Conservation (phyloP, 1,140 invertebrate genomes). For the Samia ricini region DNA sequence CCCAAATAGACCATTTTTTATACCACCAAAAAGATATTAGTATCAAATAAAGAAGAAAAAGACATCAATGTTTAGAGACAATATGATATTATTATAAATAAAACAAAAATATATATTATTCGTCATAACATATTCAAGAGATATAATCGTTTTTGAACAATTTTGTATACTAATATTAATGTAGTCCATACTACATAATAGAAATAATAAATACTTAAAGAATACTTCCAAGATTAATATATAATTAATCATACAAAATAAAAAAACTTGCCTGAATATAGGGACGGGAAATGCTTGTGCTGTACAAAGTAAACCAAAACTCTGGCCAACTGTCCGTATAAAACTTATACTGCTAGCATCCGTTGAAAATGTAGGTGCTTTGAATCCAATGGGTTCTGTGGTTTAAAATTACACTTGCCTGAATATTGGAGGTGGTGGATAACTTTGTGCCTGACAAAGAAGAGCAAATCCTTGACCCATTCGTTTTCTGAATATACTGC, state of each 20-base stretch:
- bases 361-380: slow-evolving; percentile 82
- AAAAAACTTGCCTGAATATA: slow-evolving; percentile 82
- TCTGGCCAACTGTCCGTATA: slow-evolving; percentile 65
- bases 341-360: slow-evolving; percentile 82
- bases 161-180: no score
- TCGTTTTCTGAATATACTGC: slow-evolving; percentile 77
- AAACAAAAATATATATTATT: not conserved
- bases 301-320: slow-evolving; percentile 82
- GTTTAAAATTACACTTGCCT: slow-evolving; percentile 79
- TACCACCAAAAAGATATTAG: not conserved
- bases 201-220: no score
- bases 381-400: slow-evolving; percentile 85
- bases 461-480: slow-evolving; percentile 77
- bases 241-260: slow-evolving; percentile 4
- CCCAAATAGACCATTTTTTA: not conserved
- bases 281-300: slow-evolving; percentile 87
- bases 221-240: no score
- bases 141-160: not conserved
- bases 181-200: no score
- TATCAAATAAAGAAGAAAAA: not conserved
- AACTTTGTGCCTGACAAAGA: slow-evolving; percentile 84
- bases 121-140: no score
- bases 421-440: slow-evolving; percentile 82
- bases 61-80: not conserved
- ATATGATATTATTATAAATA: not conserved